Base-by-base conservation (phyloP, 1,140 invertebrate species). In the Solenopsis invicta region DNA sequence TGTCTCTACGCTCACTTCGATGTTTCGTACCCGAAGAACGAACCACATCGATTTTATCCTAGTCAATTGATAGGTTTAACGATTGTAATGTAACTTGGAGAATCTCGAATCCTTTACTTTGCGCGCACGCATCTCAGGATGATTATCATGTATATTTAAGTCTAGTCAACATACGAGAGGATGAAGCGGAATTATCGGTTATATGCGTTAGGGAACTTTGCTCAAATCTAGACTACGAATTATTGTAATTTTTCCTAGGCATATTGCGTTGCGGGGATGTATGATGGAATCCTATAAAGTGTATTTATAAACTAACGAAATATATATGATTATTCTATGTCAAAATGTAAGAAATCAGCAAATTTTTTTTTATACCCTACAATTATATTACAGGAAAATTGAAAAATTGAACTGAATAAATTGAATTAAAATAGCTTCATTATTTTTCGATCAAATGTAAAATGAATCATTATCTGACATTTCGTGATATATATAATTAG, bases 31-130 rank as follows among this genome's bases (percentile, higher is more conserved):
- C 54, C 34, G 67, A 71, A 54, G 52, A 59, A 72, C 52, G 52
- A 54, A 45, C 29, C 80, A 59, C 62, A 88, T 87, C 87, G 86
- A 89, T 86, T 69, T 92, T 91, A 88, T 88, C 85, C 92, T 94
- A 94, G 93, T 94, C 93, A 93, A 93, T 93, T 93, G 82, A 89
- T 92, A 91, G 87, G 37, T 88, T 90, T 87, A 92, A 86, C n/a
- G 48, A 80, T 87, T 62, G 67, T 87, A 80, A 89, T 41, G 71
- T 56, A 48, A 75, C 85, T 74, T 56, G 75, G 52, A 41, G 71
- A 5, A 1, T 72, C 34, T 74, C 77, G 52, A 76, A 84, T 18
- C 71, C 56, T 86, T 88, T 90, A 80, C 59, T 90, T 90, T 82
- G 54, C 66, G 75, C 78, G 85, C 78, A 66, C 85, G 78, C 69